Conservation (phyloP, 2,888 invertebrate genomes). For the Athripsodes cinereus region DNA sequence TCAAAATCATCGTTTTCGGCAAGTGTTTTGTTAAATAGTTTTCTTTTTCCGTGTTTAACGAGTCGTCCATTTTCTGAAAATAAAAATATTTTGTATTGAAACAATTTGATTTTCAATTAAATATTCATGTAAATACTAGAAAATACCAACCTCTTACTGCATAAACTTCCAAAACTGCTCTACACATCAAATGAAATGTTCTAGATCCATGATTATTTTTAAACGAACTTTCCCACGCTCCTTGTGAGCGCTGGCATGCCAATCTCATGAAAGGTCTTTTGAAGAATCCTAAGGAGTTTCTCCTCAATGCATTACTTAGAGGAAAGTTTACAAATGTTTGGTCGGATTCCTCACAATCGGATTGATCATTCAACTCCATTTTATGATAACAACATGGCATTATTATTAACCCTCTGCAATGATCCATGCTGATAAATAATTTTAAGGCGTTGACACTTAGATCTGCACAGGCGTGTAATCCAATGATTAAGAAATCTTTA, state of each 20-base stretch:
- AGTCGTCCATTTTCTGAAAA: conserved; percentile 19
- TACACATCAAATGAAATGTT: conserved; percentile 49
- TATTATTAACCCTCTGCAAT: conserved; percentile 53
- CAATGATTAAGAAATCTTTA: conserved; percentile 44
- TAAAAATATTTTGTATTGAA: not conserved
- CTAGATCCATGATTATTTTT: conserved; percentile 35
- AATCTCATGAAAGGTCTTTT: conserved; percentile 63
- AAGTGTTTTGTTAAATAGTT: not conserved
- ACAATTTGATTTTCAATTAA: not conserved
- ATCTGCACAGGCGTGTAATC: conserved; percentile 75
- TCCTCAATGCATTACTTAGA: conserved; percentile 47
- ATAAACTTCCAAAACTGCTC: conserved; percentile 60
- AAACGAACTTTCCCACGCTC: conserved; percentile 44
- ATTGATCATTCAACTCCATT: conserved; percentile 35
- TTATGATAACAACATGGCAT: conserved; percentile 81
- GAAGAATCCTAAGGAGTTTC: conserved; percentile 35
- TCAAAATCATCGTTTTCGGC: not conserved
- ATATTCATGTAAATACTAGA: not conserved
- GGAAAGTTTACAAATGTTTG: conserved; percentile 53
- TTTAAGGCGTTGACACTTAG: conserved; percentile 61
- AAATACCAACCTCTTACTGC: conserved; percentile 43
- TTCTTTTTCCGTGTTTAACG: not conserved
- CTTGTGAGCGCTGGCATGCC: conserved; percentile 62
- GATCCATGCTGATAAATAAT: conserved; percentile 54
- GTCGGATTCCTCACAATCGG: too few relatives aligned